phyloP scores from a whole-genome alignment of 2,113 vertebrate species.

The Corvus cornix region DNA sequence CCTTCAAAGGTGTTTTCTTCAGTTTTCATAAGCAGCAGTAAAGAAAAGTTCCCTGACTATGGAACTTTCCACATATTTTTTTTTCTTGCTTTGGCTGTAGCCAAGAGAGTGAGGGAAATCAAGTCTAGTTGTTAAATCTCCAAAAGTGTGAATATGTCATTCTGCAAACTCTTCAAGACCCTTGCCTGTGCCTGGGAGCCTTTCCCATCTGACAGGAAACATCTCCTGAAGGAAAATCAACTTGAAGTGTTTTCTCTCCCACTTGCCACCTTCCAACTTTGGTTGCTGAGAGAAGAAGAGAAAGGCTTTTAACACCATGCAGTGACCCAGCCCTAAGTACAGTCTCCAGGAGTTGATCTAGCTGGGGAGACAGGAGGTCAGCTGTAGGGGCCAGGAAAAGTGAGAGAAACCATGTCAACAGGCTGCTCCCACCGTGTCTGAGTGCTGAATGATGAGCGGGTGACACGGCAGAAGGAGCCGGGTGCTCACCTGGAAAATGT shows the following conservation, averaged over 20 bases:
- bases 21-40: background rate
- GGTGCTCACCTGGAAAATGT: constrained; percentile 76
- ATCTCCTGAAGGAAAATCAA: constrained; percentile 16
- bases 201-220: background rate
- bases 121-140: background rate
- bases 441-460: constrained; percentile 42
- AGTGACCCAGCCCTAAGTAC: constrained; percentile 42
- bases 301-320: constrained; percentile 66
- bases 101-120: background rate
- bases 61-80: background rate
- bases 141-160: background rate
- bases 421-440: constrained; percentile 35
- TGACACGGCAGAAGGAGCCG: background rate
- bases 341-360: constrained; percentile 62
- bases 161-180: background rate
- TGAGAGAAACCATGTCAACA: constrained; percentile 71
- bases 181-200: background rate
- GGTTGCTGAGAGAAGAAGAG: constrained; percentile 44
- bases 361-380: constrained; percentile 47
- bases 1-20: background rate
- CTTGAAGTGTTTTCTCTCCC: constrained; percentile 51
- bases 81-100: background rate
- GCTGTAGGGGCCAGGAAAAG: constrained; percentile 31
- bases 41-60: background rate
- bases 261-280: constrained; percentile 53